Conservation (phyloP, 2,113 vertebrate species). For the Porphyrio hochstetteri region DNA sequence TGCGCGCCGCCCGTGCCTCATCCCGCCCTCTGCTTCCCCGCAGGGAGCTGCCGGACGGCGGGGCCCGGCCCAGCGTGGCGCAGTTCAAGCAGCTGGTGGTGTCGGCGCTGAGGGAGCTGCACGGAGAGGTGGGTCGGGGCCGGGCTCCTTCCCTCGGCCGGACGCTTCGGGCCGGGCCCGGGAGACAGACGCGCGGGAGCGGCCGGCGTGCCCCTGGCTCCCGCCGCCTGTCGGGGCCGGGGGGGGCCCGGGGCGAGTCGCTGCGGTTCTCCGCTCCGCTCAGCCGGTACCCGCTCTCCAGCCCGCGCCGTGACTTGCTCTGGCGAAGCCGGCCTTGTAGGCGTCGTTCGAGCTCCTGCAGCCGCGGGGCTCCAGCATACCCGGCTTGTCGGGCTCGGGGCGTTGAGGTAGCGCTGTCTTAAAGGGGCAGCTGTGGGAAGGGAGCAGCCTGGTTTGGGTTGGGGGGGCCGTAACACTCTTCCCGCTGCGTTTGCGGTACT, state of each 20-base stretch:
- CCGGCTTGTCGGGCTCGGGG: background rate
- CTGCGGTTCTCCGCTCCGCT: too few species aligned
- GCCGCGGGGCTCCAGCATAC: fast-evolving
- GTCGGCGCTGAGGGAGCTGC: slow-evolving; percentile 82
- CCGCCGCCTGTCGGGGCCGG: background rate
- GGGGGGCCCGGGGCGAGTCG: too few species aligned
- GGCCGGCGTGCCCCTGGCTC: background rate
- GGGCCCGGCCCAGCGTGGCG: slow-evolving; percentile 67
- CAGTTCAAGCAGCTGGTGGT: slow-evolving; percentile 90
- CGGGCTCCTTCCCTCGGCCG: background rate
- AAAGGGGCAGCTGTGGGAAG: background rate
- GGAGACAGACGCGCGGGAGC: background rate
- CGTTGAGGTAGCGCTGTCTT: background rate
- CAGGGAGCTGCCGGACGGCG: slow-evolving; percentile 81
- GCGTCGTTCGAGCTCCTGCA: fast-evolving
- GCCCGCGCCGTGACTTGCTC: fast-evolving
- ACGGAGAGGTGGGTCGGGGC: slow-evolving; percentile 84
- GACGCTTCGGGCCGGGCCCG: background rate
- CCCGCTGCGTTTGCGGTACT: fast-evolving
- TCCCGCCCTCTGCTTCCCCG: background rate
- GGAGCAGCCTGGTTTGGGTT: background rate
- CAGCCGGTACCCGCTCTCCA: background rate
- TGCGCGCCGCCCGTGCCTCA: too few species aligned
- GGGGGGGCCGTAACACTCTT: fast-evolving
- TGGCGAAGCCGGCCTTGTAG: fast-evolving